Conservation (phyloP, 2,113 vertebrate genomes). For the Odontophorus gujanensis region DNA sequence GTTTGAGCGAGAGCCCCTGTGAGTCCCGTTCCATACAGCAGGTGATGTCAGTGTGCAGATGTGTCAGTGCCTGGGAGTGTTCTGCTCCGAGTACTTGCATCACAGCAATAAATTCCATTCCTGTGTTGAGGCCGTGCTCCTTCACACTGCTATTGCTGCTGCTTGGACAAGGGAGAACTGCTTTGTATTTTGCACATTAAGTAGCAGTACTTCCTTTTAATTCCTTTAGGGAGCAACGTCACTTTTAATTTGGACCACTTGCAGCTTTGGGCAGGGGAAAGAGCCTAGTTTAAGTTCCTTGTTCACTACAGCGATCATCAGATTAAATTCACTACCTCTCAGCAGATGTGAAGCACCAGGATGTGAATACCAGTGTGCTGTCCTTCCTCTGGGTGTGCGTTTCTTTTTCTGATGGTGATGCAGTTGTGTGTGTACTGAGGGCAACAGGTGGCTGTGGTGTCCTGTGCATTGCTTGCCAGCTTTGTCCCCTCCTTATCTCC, state of each 20-base stretch:
- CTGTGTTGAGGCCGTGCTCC: neutral
- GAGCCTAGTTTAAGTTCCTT: conserved; percentile 5
- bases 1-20: neutral
- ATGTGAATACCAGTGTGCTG: neutral
- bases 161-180: neutral
- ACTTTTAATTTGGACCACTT: neutral
- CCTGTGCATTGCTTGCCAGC: neutral
- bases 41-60: conserved; percentile 34
- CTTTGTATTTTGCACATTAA: neutral
- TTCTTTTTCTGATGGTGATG: neutral
- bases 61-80: neutral
- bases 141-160: neutral
- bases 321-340: conserved; percentile 8
- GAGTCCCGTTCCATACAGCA: neutral
- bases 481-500: neutral
- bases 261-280: neutral
- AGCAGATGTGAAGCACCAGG: neutral
- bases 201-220: neutral
- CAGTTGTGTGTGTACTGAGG: neutral
- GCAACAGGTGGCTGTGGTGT: neutral
- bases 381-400: neutral
- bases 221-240: conserved; percentile 17
- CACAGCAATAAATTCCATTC: conserved; percentile 21
- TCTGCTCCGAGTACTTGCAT: conserved; percentile 15
- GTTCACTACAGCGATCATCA: neutral